Evolutionary conservation across 2,797 vertebrate genomes (phyloP), one percentile per base, ranked within the genome.

Genomic region (Novumbra hubbsi): DNA sequence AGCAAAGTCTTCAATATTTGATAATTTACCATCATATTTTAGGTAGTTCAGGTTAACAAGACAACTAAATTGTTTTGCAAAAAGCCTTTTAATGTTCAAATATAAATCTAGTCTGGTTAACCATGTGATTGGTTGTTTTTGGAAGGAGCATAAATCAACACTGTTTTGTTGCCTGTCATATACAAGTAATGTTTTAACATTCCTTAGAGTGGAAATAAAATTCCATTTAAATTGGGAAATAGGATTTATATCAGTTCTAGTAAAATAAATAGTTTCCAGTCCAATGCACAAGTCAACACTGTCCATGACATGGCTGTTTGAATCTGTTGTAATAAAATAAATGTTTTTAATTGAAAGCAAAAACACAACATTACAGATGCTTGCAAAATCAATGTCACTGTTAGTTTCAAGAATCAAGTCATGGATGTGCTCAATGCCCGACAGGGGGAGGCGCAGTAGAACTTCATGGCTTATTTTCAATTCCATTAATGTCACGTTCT

Each of bases 1-100:
- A 48, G 76, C 65, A 71, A 71, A 74, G 27, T 71, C 72, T 28
- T 78, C 68, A 34, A 78, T 62, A 65, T 50, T 5, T 67, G 65
- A 63, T 0, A 19, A 5, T 34, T 63, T 74, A 4, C 14, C 0
- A 17, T 0, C 0, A 28, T 57, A 65, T 0, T 57, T 9, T 1
- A 71, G 11, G 34, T 55, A 8, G 17, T 45, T 30, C 19, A 71
- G 70, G 14, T 45, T 14, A 19, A 30, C 16, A 19, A 60, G 4
- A 38, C 50, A 60, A 17, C 0, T 34, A 16, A 21, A 57, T 28
- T 60, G 70, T 60, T 57, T 34, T 0, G 55, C 52, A 60, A 45
- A 28, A 21, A 38, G 5, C 5, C 11, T 32, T 17, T 7, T 0
- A 55, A 1, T 9, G 7, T n/a, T 52, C 0, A 52, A 19, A 0